Evolutionary conservation across 2,797 vertebrate species (phyloP).

Genomic region (Schizopygopsis malacanthus): DNA sequence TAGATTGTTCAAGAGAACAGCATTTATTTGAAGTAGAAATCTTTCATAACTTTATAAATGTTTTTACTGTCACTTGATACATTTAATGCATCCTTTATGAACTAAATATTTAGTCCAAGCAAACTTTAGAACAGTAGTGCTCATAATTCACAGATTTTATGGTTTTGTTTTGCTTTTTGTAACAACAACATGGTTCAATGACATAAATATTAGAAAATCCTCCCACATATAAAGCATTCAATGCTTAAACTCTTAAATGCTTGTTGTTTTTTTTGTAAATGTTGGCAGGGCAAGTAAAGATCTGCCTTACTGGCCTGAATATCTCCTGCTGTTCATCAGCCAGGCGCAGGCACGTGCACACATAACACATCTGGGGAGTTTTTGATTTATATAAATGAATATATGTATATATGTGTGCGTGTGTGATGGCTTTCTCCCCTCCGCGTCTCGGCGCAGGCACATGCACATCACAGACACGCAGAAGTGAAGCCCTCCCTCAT

Average conservation of each 20-base stretch:
- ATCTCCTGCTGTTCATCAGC: neutral
- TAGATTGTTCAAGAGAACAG: neutral
- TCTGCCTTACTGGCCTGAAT: neutral
- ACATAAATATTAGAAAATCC: neutral
- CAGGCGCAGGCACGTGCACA: neutral
- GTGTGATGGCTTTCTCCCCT: too few relatives aligned
- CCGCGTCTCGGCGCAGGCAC: too few relatives aligned
- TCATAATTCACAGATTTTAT: neutral
- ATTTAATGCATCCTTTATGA: neutral
- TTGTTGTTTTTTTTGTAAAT: neutral
- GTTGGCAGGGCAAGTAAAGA: neutral
- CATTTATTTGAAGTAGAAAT: neutral
- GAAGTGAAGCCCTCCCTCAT: too few relatives aligned
- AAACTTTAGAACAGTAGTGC: neutral
- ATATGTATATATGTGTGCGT: too few relatives aligned
- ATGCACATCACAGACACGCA: too few relatives aligned
- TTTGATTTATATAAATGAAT: too few relatives aligned
- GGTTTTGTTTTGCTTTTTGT: neutral
- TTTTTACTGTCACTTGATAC: neutral
- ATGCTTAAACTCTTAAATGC: too few relatives aligned
- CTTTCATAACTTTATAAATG: neutral
- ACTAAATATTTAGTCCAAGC: neutral
- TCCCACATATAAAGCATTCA: neutral
- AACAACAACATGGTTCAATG: neutral
- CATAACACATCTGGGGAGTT: too few relatives aligned